Evolutionary conservation across 1,140 invertebrate genomes (phyloP).

Genomic region (Triops longicaudatus): DNA sequence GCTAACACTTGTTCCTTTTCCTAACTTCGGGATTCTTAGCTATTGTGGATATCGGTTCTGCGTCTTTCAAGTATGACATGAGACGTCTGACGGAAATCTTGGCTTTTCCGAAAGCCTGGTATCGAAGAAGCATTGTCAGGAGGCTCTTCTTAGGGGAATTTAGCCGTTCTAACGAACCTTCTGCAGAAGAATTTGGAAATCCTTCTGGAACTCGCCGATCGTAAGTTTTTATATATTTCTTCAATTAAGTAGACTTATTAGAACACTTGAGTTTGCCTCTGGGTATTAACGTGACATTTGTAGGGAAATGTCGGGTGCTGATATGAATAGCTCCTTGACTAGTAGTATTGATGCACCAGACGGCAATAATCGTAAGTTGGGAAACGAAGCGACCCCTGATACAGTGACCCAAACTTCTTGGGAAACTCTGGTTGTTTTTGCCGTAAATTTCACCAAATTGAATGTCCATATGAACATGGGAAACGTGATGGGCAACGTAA

Average conservation of each 20-base stretch:
- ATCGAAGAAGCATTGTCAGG: slow-evolving; percentile 81
- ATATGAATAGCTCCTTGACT: neutral
- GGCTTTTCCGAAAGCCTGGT: slow-evolving; percentile 97
- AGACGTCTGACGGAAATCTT: slow-evolving; percentile 91
- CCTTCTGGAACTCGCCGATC: neutral
- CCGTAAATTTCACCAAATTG: slow-evolving; percentile 86
- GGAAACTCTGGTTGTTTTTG: slow-evolving; percentile 92
- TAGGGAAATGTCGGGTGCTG: neutral
- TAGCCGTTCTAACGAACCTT: slow-evolving; percentile 39
- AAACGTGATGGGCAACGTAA: slow-evolving; percentile 95
- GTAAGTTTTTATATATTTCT: neutral
- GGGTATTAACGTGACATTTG: neutral
- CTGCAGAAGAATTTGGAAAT: neutral
- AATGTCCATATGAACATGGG: slow-evolving; percentile 99
- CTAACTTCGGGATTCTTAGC: slow-evolving; percentile 47
- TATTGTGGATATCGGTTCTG: slow-evolving; percentile 92
- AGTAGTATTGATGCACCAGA: neutral
- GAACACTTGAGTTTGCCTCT: no score
- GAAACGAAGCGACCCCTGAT: slow-evolving; percentile 1
- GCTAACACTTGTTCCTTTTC: slow-evolving; percentile 24
- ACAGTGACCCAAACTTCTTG: slow-evolving; percentile 44
- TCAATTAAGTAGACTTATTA: neutral
- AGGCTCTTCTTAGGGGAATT: slow-evolving; percentile 87
- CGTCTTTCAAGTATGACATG: slow-evolving; percentile 98
- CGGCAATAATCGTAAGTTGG: neutral